Evolutionary conservation across 2,797 vertebrate species (phyloP).

Genomic region (Danio jaintianensis): DNA sequence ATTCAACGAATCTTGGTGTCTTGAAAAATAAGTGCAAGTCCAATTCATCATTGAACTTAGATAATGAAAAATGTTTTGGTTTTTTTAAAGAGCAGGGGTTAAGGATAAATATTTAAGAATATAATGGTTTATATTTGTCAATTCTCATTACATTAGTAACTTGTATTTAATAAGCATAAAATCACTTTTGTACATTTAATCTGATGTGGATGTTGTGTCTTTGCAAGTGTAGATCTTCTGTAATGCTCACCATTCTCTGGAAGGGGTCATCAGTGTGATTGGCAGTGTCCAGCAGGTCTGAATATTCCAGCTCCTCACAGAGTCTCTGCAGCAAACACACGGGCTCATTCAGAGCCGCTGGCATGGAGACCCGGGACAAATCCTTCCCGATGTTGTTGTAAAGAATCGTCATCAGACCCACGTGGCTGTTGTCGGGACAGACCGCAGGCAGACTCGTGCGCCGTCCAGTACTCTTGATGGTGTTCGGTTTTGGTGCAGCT

Average conservation of each 20-base stretch:
- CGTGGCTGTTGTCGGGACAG: constrained; percentile 85
- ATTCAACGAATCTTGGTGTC: not conserved
- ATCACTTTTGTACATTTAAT: too few species aligned
- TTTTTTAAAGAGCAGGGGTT: too few species aligned
- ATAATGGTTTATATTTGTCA: too few species aligned
- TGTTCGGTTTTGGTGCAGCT: constrained; percentile 56
- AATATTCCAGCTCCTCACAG: constrained; percentile 92
- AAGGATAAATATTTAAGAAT: too few species aligned
- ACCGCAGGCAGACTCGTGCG: constrained; percentile 79
- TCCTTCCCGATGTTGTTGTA: constrained; percentile 93
- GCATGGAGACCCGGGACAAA: constrained; percentile 91
- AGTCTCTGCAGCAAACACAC: constrained; percentile 87
- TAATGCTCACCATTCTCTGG: constrained; percentile 86
- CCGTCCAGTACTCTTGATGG: constrained; percentile 67
- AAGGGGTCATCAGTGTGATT: constrained; percentile 82
- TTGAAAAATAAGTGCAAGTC: too few species aligned
- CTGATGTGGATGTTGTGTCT: too few species aligned
- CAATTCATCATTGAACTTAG: too few species aligned
- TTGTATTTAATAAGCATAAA: too few species aligned
- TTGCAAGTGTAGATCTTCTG: too few species aligned
- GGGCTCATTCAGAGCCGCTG: constrained; percentile 85
- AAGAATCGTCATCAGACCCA: constrained; percentile 89
- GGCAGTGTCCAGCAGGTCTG: constrained; percentile 86
- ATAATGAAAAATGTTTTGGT: too few species aligned
- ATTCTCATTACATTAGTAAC: not conserved